Percentiles rank a stretch among this genome's conserved stretches.
Evolutionary conservation across 2,888 invertebrate species (phyloP).

Genomic region (Caenorhabditis sp.): DNA sequence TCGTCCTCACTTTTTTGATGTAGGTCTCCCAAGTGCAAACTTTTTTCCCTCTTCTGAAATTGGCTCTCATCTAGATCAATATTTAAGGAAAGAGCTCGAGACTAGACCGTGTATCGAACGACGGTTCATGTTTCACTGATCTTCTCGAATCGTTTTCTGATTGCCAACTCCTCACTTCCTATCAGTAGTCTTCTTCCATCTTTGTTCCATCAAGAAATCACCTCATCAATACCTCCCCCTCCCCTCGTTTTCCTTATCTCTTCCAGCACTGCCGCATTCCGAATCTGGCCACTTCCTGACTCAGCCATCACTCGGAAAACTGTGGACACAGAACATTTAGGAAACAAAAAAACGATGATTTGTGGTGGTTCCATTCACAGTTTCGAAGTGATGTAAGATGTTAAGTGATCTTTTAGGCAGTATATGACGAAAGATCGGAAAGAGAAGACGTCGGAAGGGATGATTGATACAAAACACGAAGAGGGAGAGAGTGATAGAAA

Average conservation of each 20-base stretch:
- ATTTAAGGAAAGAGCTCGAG: constrained; percentile 18
- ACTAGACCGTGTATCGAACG: neutral
- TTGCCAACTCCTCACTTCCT: neutral
- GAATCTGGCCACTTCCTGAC: constrained; percentile 60
- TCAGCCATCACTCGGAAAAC: constrained; percentile 53
- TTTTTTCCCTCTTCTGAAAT: constrained; percentile 7
- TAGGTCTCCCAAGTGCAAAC: constrained; percentile 25
- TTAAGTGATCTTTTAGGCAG: constrained; percentile 55
- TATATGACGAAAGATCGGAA: constrained; percentile 46
- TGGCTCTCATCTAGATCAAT: constrained; percentile 33
- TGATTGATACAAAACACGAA: constrained; percentile 48
- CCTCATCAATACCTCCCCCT: constrained; percentile 44
- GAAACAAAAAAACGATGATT: constrained; percentile 46
- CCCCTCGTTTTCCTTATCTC: constrained; percentile 16
- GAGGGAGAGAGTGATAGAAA: constrained; percentile 24
- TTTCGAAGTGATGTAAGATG: constrained; percentile 57
- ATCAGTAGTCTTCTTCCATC: constrained; percentile 16
- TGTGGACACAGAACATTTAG: constrained; percentile 21
- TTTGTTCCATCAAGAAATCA: constrained; percentile 32
- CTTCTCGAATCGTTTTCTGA: constrained; percentile 4
- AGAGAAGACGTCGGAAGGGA: constrained; percentile 41
- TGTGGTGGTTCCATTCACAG: constrained; percentile 34
- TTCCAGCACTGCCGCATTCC: constrained; percentile 60
- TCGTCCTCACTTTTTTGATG: constrained; percentile 22
- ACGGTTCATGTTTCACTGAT: constrained; percentile 17